phyloP scores from a whole-genome alignment of 2,113 vertebrate species.

The Leptocoma aspasia region DNA sequence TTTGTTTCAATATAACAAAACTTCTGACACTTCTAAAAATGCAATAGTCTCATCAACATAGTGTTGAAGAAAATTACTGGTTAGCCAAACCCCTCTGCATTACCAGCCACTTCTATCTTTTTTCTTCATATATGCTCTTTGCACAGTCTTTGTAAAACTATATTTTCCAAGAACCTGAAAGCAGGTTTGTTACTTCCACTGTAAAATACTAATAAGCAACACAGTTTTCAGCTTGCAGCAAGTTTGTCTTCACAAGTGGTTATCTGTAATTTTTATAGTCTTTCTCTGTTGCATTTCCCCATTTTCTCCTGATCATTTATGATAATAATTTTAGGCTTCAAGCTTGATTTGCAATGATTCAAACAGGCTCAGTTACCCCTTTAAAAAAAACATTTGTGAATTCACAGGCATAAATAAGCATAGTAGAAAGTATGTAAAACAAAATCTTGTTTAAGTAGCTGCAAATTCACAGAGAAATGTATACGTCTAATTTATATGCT shows the following conservation, averaged over 20 bases:
- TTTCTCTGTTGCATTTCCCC: neutral
- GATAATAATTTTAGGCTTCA: neutral
- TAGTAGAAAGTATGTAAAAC: neutral
- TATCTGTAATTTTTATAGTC: neutral
- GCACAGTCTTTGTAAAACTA: neutral
- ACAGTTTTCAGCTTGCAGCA: neutral
- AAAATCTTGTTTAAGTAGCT: neutral
- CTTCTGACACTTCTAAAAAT: neutral
- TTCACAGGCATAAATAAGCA: neutral
- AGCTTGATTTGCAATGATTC: neutral
- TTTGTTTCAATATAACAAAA: neutral
- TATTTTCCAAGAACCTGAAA: neutral
- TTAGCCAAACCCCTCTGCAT: neutral
- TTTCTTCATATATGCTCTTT: neutral
- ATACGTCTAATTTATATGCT: neutral
- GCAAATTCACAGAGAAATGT: neutral
- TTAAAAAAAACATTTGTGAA: neutral
- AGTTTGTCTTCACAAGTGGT: neutral
- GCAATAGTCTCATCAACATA: neutral
- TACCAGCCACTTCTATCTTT: neutral
- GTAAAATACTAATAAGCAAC: neutral
- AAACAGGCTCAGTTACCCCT: neutral
- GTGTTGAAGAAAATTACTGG: neutral
- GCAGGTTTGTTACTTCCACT: neutral
- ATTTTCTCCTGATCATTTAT: neutral